Conservation (phyloP, 2,113 vertebrate genomes). For the Coracopsis vasa region DNA sequence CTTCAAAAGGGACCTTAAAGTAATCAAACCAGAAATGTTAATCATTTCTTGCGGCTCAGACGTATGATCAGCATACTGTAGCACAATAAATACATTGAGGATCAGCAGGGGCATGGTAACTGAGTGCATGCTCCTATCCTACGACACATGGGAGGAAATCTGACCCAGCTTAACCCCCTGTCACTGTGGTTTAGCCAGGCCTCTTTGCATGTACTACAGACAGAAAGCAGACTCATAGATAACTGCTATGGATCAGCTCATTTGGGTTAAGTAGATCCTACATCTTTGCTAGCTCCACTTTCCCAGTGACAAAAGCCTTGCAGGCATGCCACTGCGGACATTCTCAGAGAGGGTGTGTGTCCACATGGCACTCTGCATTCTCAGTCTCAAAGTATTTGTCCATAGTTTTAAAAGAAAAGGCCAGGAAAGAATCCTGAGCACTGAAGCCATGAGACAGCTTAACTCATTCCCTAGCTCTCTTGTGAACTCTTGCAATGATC, state of each 20-base stretch:
- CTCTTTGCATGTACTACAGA: constrained; percentile 13
- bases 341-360: not conserved
- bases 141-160: constrained; percentile 1
- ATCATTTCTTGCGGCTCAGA: constrained; percentile 57
- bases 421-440: not conserved
- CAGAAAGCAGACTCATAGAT: not conserved
- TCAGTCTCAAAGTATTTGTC: not conserved
- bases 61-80: constrained; percentile 52
- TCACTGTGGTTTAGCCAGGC: not conserved
- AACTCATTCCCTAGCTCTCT: not conserved
- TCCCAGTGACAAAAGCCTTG: not conserved
- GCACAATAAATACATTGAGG: constrained; percentile 19
- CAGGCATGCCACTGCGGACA: not conserved
- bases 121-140: not conserved
- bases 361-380: fast-evolving
- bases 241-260: not conserved
- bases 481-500: not conserved
- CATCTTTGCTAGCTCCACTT: not conserved
- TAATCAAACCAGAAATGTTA: constrained; percentile 64
- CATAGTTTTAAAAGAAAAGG: not conserved
- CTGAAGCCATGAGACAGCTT: not conserved
- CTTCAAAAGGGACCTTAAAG: constrained; percentile 58
- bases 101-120: not conserved
- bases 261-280: not conserved
- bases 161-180: not conserved